A percentile compares a stretch with the other conserved stretches of the same genome.
phyloP scores from a whole-genome alignment of 2,113 vertebrate genomes.

The Lepus timidus region DNA sequence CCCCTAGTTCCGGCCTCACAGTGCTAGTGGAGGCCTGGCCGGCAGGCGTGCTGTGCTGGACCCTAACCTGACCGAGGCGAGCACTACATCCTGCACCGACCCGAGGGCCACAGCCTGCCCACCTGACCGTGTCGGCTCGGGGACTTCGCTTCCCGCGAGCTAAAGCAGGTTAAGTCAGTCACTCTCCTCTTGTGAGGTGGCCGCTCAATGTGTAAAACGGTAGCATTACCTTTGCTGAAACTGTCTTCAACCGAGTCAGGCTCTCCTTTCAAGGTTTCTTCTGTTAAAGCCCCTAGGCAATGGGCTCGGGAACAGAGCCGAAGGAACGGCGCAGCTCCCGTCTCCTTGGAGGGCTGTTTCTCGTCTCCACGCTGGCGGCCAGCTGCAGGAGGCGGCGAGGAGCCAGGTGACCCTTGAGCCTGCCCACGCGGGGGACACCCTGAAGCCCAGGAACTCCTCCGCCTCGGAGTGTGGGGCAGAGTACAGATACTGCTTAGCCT shows the following conservation, averaged over 20 bases:
- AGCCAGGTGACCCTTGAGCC: no score
- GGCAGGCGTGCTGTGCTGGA: no score
- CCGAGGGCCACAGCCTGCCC: no score
- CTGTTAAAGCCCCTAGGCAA: background rate
- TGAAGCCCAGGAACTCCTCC: no score
- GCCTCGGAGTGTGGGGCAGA: background rate
- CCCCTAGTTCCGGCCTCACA: background rate
- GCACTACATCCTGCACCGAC: no score
- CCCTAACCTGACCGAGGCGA: no score
- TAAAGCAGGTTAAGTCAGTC: background rate
- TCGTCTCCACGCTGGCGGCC: no score
- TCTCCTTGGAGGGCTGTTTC: no score
- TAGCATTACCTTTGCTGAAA: constrained; percentile 29
- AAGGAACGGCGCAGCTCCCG: no score
- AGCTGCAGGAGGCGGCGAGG: no score
- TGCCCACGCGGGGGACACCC: background rate
- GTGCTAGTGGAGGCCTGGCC: background rate
- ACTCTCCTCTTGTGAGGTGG: background rate
- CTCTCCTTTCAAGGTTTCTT: background rate
- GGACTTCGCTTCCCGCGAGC: background rate
- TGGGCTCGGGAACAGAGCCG: background rate
- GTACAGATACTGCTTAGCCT: no score
- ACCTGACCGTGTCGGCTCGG: no score
- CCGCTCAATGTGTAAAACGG: background rate
- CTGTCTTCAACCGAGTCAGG: background rate